Percentiles rank a stretch among this genome's conserved stretches.
Conservation (phyloP, 2,888 invertebrate species). For the Belgica antarctica region DNA sequence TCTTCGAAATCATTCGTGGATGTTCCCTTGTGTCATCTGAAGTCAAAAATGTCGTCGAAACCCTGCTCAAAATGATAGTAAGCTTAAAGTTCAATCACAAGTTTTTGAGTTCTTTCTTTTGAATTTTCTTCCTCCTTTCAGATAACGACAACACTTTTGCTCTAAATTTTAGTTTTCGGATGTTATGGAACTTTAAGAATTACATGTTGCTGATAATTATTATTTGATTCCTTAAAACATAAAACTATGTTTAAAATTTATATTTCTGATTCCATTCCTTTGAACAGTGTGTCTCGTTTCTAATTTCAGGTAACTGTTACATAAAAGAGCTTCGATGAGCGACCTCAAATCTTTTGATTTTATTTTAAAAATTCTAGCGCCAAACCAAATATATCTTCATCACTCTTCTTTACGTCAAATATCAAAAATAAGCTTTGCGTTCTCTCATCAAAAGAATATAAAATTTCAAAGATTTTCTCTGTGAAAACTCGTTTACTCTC, state of each 20-base stretch:
- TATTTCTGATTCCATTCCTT: not conserved
- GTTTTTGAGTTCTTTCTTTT: slow-evolving; percentile 7
- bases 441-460: not conserved
- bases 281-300: not conserved
- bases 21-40: too few relatives aligned
- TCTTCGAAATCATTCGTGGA: too few relatives aligned
- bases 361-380: not conserved
- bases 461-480: not conserved
- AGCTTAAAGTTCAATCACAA: slow-evolving; percentile 13
- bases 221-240: too few relatives aligned
- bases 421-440: not conserved
- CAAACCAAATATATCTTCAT: not conserved
- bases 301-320: not conserved
- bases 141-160: not conserved
- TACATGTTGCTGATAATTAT: too few relatives aligned
- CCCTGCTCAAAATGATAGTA: too few relatives aligned
- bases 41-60: too few relatives aligned
- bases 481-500: too few relatives aligned
- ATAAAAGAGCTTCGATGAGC: not conserved
- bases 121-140: not conserved
- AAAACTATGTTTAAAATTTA: not conserved
- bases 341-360: slow-evolving; percentile 8
- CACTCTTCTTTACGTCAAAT: not conserved
- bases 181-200: too few relatives aligned
- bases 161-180: too few relatives aligned